Conservation (phyloP, 2,797 vertebrate species). For the Anas bernieri region DNA sequence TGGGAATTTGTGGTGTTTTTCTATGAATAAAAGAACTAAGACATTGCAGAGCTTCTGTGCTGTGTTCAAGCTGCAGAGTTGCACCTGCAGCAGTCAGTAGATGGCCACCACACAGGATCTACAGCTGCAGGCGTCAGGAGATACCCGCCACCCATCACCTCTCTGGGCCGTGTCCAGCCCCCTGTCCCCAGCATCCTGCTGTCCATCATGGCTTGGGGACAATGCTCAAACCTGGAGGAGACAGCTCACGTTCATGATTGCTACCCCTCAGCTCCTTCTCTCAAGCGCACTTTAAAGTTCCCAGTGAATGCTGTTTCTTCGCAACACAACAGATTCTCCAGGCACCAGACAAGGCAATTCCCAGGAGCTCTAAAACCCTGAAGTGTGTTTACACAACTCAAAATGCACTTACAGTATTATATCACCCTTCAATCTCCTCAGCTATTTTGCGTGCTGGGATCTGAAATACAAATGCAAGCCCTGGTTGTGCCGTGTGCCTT, state of each 20-base stretch:
- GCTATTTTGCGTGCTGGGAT: neutral
- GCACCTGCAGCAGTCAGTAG: neutral
- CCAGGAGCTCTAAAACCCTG: neutral
- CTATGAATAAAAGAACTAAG: neutral
- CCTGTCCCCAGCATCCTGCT: rapidly evolving
- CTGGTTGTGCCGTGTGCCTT: neutral
- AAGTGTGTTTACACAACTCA: neutral
- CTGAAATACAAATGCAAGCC: neutral
- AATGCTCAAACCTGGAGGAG: neutral
- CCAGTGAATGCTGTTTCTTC: neutral
- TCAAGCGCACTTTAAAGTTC: neutral
- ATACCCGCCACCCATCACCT: too few relatives aligned
- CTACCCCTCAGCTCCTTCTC: neutral
- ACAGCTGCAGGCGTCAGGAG: too few relatives aligned
- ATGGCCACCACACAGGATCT: rapidly evolving
- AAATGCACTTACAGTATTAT: neutral
- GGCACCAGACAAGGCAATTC: neutral
- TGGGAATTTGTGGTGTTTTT: rapidly evolving
- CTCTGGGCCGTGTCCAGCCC: neutral
- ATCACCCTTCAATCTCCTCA: neutral
- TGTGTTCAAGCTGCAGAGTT: neutral
- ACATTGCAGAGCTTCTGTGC: neutral
- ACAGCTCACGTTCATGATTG: neutral
- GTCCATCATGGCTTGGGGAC: neutral
- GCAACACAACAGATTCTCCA: neutral